Evolutionary conservation across 2,113 vertebrate genomes (phyloP), one percentile per base, ranked within the genome.

Genomic region (Oreotragus oreotragus): DNA sequence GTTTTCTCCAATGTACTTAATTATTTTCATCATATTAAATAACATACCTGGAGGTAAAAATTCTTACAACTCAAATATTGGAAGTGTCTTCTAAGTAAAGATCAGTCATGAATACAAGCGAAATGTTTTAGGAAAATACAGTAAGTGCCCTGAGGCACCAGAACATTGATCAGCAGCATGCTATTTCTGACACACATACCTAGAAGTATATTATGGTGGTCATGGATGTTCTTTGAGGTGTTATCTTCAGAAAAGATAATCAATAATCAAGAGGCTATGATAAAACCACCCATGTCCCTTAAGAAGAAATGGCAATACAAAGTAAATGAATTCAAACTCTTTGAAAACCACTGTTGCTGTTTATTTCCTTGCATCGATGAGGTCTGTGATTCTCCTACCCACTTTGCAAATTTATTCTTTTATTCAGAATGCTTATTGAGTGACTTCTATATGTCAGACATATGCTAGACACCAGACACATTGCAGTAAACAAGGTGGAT

Each of bases 21-120:
- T 73, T 96, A 57, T 86, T 92, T 87, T 81, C 73, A 84, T 94
- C 39, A 93, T 83, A 17, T 90, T 92, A 87, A 92, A 86, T 57
- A 86, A 64, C 64, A 66, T 66, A 77, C 15, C 33, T 25, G 25
- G 62, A 90, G 28, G n/a, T 58, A n/a, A 94, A 58, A 51, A 30
- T 90, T 86, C 43, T 94, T 90, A 58, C 4, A 51, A 36, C n/a
- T 60, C 43, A 45, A 79, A 60, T 57, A 66, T 25, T 90, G n/a
- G 28, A 96, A 93, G 25, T 79, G 57, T 90, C 15, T 96, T 84
- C 66, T 95, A 57, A 95, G 28, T 55, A 83, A 51, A 90, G 12
- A 64, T 76, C 33, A 77, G 33, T 90, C 23, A 45, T 70, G 47
- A 84, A 60, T 58, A 47, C 88, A 70, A 76, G 21, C 3, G 8